phyloP scores from a whole-genome alignment of 2,888 invertebrate genomes.

The Amaurobius ferox region DNA sequence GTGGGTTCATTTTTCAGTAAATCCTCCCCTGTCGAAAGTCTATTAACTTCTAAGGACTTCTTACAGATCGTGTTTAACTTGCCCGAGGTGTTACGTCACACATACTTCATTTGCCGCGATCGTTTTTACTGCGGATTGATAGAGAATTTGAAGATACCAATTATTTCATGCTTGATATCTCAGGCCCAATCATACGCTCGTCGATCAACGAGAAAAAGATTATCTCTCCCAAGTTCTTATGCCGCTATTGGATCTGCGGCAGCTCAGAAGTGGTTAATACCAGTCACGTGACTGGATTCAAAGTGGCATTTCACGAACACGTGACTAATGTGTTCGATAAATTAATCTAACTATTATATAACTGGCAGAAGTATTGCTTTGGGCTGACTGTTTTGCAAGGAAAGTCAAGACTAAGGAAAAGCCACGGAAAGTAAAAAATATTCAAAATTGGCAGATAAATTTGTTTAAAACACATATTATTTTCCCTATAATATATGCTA shows the following conservation, averaged over 20 bases:
- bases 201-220: not conserved
- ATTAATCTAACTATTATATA: not conserved
- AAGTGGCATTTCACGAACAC: slow-evolving; percentile 4
- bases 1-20: too few relatives aligned
- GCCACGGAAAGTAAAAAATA: too few relatives aligned
- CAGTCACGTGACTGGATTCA: not conserved
- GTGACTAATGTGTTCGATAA: not conserved
- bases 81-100: not conserved
- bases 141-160: slow-evolving; percentile 4
- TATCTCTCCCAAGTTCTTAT: not conserved
- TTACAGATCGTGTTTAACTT: not conserved
- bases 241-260: not conserved
- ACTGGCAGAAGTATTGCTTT: too few relatives aligned
- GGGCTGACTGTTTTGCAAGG: too few relatives aligned
- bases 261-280: not conserved
- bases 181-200: not conserved
- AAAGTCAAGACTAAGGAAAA: too few relatives aligned
- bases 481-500: too few relatives aligned
- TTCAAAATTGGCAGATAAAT: too few relatives aligned
- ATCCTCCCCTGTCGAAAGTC: too few relatives aligned
- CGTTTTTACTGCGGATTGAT: not conserved
- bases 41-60: too few relatives aligned
- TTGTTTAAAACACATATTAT: too few relatives aligned
- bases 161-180: not conserved
- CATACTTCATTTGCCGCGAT: not conserved